Evolutionary conservation across 2,888 invertebrate genomes (phyloP).

Genomic region (Eupithecia pulchellata): DNA sequence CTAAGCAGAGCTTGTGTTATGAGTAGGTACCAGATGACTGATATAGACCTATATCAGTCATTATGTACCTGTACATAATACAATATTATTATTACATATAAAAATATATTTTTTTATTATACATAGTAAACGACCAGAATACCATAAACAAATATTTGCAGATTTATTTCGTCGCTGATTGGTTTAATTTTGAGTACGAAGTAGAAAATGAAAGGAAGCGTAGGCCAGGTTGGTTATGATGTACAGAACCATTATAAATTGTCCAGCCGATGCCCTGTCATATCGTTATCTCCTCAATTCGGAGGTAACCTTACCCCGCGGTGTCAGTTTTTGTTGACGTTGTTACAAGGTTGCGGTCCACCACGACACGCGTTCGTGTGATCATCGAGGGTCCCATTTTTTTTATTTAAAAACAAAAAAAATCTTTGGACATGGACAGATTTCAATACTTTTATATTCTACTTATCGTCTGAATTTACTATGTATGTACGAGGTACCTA

Average conservation of each 20-base stretch:
- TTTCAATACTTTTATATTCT: not conserved
- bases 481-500: too few species aligned
- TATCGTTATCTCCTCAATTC: conserved; percentile 33
- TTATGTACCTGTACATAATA: too few species aligned
- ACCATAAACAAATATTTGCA: too few species aligned
- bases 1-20: too few species aligned
- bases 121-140: too few species aligned
- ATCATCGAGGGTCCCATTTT: conserved; percentile 42
- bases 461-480: too few species aligned
- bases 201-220: not conserved
- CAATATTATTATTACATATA: too few species aligned
- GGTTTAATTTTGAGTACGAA: not conserved
- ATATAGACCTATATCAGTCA: too few species aligned
- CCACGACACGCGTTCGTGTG: conserved; percentile 53
- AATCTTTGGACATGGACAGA: not conserved
- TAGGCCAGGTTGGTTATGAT: not conserved
- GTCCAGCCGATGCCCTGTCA: conserved; percentile 5
- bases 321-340: conserved; percentile 51
- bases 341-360: conserved; percentile 49
- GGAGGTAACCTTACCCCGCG: conserved; percentile 47
- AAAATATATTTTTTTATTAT: too few species aligned
- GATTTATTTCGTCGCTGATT: too few species aligned
- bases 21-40: too few species aligned
- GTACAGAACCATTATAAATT: conserved; percentile 21
- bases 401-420: conserved; percentile 23